These are phyloP conservation scores for Ceratosolen solmsi DNA, from an alignment of 1,140 invertebrate species.

Conservation along the genomic window DNA sequence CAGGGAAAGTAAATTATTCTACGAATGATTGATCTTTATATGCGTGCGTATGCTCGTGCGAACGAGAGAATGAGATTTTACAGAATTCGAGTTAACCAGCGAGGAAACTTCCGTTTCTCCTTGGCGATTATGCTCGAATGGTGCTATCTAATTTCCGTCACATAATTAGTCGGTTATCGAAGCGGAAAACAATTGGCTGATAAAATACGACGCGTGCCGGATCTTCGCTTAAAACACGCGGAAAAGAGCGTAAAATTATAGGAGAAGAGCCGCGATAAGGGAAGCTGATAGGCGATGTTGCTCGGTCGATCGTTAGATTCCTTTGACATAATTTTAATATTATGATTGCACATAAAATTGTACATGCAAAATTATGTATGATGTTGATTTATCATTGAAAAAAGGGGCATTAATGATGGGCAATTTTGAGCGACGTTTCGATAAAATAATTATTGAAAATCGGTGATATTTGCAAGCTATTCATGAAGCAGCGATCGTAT, in stretches of 20 bases:
- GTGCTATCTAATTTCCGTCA: conserved; percentile 50
- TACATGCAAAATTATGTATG: not conserved
- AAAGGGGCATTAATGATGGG: not conserved
- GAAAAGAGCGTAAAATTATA: conserved; percentile 26
- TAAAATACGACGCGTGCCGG: conserved; percentile 5
- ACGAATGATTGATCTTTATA: too few species aligned
- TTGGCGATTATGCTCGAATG: conserved; percentile 30
- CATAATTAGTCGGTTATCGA: conserved; percentile 46
- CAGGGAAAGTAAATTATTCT: too few species aligned
- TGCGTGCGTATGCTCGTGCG: not conserved
- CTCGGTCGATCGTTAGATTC: not conserved
- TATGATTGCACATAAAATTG: not conserved
- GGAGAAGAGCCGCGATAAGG: conserved; percentile 20
- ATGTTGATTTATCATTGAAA: not conserved
- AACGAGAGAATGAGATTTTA: conserved; percentile 3
- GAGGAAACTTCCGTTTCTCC: conserved; percentile 35
- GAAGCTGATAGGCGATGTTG: not conserved
- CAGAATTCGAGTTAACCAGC: conserved; percentile 22
- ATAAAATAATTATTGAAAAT: not conserved
- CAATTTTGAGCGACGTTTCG: not conserved
- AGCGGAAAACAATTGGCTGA: conserved; percentile 51
- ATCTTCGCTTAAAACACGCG: conserved; percentile 8
- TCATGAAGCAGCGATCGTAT: not conserved
- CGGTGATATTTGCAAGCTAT: not conserved
- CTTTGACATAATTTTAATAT: not conserved